phyloP scores from a whole-genome alignment of 1,140 invertebrate species.

The Lerema accius region DNA sequence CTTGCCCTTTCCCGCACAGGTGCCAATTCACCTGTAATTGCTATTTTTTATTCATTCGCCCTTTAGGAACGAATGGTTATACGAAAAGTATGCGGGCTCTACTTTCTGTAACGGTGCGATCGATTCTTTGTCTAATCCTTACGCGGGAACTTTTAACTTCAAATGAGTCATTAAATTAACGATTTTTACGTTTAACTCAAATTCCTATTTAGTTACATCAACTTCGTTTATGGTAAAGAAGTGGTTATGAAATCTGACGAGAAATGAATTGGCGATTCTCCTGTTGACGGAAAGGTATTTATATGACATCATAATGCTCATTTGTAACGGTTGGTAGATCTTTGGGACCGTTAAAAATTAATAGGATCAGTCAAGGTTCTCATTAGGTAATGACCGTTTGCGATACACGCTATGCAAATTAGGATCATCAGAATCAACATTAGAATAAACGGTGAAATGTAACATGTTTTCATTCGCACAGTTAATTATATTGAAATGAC shows the following conservation, averaged over 20 bases:
- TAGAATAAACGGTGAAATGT: constrained; percentile 14
- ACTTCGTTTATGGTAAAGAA: too few relatives aligned
- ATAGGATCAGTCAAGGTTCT: too few relatives aligned
- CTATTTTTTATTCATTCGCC: constrained; percentile 40
- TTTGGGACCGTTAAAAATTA: too few relatives aligned
- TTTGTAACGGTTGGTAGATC: too few relatives aligned
- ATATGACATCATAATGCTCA: too few relatives aligned
- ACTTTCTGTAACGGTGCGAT: constrained; percentile 45
- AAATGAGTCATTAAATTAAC: too few relatives aligned
- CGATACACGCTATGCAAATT: constrained; percentile 14
- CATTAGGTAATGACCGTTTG: neutral
- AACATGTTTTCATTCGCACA: constrained; percentile 38
- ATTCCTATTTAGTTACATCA: too few relatives aligned
- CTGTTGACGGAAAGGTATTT: too few relatives aligned
- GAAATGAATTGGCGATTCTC: too few relatives aligned
- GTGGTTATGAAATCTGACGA: too few relatives aligned
- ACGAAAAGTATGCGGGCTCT: constrained; percentile 44
- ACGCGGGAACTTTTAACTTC: neutral
- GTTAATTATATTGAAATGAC: constrained; percentile 74
- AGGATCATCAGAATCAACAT: constrained; percentile 1
- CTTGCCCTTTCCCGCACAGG: constrained; percentile 54
- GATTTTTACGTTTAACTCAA: too few relatives aligned
- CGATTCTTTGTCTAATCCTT: constrained; percentile 31
- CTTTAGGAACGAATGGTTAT: constrained; percentile 35
- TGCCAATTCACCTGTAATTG: constrained; percentile 66